A percentile compares a stretch with the other conserved stretches of the same genome.
phyloP scores from a whole-genome alignment of 2,797 vertebrate species.

The Rhyacichthys aspro region DNA sequence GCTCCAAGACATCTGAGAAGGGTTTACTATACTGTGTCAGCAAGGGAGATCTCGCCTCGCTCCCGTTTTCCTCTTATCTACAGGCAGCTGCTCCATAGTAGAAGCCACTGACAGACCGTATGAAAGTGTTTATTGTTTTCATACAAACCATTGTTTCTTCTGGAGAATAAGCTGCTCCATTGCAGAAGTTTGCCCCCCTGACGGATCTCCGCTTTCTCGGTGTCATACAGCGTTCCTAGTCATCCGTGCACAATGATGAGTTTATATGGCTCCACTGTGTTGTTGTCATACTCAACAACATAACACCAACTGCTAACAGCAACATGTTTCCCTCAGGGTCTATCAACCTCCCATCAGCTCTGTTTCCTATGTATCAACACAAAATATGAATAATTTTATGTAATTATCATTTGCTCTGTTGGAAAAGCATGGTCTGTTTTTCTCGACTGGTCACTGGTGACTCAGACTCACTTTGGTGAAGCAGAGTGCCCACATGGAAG shows the following conservation, averaged over 20 bases:
- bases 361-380: conserved; percentile 26
- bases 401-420: not conserved
- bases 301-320: conserved; percentile 30
- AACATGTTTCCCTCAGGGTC: conserved; percentile 39
- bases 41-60: conserved; percentile 19
- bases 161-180: conserved; percentile 9
- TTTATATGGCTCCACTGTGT: conserved; percentile 37
- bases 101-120: conserved; percentile 26
- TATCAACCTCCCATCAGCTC: conserved; percentile 29
- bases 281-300: conserved; percentile 39
- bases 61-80: conserved; percentile 36
- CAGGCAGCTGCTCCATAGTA: conserved; percentile 13
- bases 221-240: conserved; percentile 39
- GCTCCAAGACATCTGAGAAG: conserved; percentile 47
- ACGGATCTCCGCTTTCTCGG: conserved; percentile 23
- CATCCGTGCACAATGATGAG: conserved; percentile 27
- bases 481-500: conserved; percentile 1
- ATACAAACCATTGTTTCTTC: conserved; percentile 18
- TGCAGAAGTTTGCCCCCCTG: conserved; percentile 35
- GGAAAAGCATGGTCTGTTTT: not conserved
- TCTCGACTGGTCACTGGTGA: too few species aligned
- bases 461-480: too few species aligned
- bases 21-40: conserved; percentile 35
- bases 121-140: conserved; percentile 20
- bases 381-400: conserved; percentile 13